Percentiles rank a stretch among this genome's conserved stretches.
phyloP scores from a whole-genome alignment of 2,888 invertebrate species.

The Phymatocera aterrima region DNA sequence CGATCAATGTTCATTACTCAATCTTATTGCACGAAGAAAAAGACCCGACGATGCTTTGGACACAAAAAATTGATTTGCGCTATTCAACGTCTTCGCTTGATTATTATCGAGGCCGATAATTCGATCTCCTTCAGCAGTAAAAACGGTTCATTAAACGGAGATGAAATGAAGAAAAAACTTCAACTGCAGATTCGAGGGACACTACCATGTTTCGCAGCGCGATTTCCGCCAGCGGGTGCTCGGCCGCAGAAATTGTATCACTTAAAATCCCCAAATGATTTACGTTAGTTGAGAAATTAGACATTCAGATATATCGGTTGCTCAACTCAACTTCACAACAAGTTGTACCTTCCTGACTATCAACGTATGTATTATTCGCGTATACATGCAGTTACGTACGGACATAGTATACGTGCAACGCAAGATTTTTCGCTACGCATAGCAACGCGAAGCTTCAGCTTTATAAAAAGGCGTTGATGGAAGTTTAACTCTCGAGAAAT shows the following conservation, averaged over 20 bases:
- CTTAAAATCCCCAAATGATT: too few species aligned
- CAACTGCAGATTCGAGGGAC: background rate
- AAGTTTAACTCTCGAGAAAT: background rate
- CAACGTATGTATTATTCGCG: background rate
- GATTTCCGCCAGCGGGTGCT: constrained; percentile 3
- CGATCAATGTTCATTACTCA: too few species aligned
- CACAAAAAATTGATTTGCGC: too few species aligned
- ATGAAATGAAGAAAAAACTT: background rate
- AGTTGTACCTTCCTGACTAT: background rate
- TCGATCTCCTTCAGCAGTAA: background rate
- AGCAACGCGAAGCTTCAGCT: background rate
- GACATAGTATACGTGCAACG: too few species aligned
- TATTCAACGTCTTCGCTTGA: background rate
- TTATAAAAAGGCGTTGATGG: background rate
- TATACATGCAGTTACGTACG: background rate
- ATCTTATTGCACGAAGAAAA: too few species aligned
- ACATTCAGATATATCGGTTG: background rate
- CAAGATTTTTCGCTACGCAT: too few species aligned
- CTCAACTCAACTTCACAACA: background rate
- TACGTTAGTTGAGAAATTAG: background rate
- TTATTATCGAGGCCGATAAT: background rate
- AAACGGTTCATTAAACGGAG: background rate
- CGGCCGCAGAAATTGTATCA: too few species aligned
- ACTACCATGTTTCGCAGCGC: background rate
- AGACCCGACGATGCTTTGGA: too few species aligned